Conservation (phyloP, 2,113 vertebrate genomes). For the Coptodon bakossiorum region DNA sequence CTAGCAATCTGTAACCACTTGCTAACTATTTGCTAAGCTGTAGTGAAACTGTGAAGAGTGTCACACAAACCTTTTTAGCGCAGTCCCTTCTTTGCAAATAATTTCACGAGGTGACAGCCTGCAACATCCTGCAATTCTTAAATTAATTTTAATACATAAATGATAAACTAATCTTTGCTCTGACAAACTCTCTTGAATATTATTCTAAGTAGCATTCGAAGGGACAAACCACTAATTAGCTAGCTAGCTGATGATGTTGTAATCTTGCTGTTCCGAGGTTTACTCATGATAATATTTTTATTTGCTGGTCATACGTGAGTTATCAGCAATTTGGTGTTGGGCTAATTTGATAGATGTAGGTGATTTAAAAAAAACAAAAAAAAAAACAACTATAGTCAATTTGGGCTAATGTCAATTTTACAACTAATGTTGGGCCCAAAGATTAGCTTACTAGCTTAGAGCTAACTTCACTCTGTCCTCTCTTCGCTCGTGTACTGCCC, state of each 20-base stretch:
- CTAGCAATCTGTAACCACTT: not conserved
- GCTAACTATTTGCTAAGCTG: not conserved
- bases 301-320: not conserved
- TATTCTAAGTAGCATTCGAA: not conserved
- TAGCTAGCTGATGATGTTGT: not conserved
- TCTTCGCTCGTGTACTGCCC: not conserved
- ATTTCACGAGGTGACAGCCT: not conserved
- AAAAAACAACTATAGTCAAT: not conserved
- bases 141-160: not conserved
- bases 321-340: not conserved
- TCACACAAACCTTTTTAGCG: not conserved
- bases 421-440: not conserved
- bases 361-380: not conserved
- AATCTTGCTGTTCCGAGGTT: not conserved
- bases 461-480: not conserved
- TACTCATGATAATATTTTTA: not conserved
- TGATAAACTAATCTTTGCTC: not conserved
- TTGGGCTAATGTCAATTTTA: not conserved
- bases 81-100: not conserved
- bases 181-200: not conserved
- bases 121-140: not conserved
- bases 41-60: not conserved
- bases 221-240: not conserved
- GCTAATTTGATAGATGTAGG: not conserved
- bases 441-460: not conserved